Evolutionary conservation across 2,797 vertebrate genomes (phyloP), one percentile per base, ranked within the genome.

Genomic region (Remorina albescens): DNA sequence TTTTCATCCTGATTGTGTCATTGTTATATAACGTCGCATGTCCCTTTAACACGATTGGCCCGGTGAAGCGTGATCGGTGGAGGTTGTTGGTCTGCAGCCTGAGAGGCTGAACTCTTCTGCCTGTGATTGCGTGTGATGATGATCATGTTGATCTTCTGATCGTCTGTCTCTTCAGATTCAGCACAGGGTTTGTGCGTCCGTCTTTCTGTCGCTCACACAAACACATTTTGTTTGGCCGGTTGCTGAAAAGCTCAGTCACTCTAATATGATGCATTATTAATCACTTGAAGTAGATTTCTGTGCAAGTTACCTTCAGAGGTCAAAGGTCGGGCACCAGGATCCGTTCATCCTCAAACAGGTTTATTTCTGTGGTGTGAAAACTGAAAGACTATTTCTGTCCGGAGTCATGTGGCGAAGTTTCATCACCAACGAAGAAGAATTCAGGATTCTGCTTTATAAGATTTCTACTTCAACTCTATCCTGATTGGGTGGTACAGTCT

Each of bases 221-320:
- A 37, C 9, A 26, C 37, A 16, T 28, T 8, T 59, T 53, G 30
- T 59, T 66, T 13, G 12, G 8, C 42, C 44, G 51, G 25, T n/a
- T 15, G 15, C 13, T 44, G 59, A 64, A 15, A 19, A 53, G 46
- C 46, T 11, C 39, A 39, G 25, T 12, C 18, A 46, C n/a, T 30
- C 60, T 28, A 49, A 49, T 13, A 53, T 15, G 3, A 62, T 63
- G 6, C 46, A 63, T 50, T 51, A 56, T 71, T 56, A 5, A 71
- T 39, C 26, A 23, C 19, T 6, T 46, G 13, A 36, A 51, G 46
- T 69, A 41, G 55, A 59, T 69, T 50, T 59, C 34, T 41, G 2
- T 68, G 32, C 55, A 15, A 25, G 26, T 8, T 6, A 30, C 5
- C 13, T 25, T 42, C 56, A 13, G 36, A 70, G 56, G 67, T 60